These are phyloP conservation scores for Brachionus plicatilis DNA, from an alignment of 1,140 invertebrate species.

Conservation along the genomic window DNA sequence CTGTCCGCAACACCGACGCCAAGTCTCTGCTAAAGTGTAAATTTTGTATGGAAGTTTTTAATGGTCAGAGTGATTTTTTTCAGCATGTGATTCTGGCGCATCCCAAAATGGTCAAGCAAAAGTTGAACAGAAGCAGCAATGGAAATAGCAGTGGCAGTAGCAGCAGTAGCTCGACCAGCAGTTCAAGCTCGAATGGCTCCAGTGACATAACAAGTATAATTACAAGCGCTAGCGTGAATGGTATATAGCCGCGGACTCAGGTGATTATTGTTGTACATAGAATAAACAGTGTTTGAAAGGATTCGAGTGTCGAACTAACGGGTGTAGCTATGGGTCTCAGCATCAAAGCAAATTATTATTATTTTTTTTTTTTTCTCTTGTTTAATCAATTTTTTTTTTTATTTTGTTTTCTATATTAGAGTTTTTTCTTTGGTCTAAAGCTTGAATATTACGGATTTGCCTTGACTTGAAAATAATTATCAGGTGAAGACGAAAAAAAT, in stretches of 20 bases:
- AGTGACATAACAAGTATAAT: neutral
- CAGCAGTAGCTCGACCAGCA: neutral
- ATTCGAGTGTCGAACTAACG: neutral
- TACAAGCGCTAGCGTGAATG: neutral
- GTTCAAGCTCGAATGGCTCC: neutral
- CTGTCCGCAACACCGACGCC: neutral
- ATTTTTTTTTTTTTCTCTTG: neutral
- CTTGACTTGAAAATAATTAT: neutral
- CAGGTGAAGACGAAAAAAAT: neutral
- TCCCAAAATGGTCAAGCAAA: conserved; percentile 38
- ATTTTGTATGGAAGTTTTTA: conserved; percentile 36
- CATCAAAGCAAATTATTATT: neutral
- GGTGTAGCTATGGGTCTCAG: neutral
- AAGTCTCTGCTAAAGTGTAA: conserved; percentile 7
- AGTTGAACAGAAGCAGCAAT: neutral
- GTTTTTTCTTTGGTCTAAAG: neutral
- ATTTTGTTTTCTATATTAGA: neutral
- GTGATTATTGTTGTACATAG: neutral
- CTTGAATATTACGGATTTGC: neutral
- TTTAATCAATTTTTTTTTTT: neutral
- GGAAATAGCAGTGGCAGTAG: neutral
- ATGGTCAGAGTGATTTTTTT: conserved; percentile 28
- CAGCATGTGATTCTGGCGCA: conserved; percentile 26
- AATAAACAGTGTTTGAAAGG: neutral
- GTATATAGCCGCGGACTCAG: neutral